These are phyloP conservation scores for Synanthedon tipuliformis DNA, from an alignment of 2,888 invertebrate genomes.

Conservation along the genomic window DNA sequence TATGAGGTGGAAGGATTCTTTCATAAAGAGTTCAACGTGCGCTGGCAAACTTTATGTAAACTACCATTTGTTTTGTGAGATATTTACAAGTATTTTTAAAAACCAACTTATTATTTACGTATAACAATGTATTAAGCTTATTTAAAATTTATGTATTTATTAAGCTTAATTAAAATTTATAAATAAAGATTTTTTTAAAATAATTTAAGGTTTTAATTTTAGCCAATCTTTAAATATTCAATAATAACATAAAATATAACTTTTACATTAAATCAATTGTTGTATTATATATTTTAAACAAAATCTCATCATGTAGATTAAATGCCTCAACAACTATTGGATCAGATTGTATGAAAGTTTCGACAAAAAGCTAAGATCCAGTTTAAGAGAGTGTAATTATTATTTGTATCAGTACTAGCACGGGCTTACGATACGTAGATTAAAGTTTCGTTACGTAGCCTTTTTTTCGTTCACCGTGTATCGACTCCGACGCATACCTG, in stretches of 20 bases:
- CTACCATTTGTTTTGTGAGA: too few relatives aligned
- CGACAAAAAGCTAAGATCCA: conserved; percentile 19
- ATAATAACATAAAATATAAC: too few relatives aligned
- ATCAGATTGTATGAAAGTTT: conserved; percentile 14
- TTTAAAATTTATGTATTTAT: too few relatives aligned
- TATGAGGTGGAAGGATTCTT: conserved; percentile 12
- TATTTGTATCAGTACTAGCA: conserved; percentile 25
- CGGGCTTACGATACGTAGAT: conserved; percentile 42
- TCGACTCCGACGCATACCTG: conserved; percentile 48
- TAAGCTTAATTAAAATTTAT: too few relatives aligned
- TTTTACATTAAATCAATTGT: too few relatives aligned
- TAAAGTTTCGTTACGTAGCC: conserved; percentile 56
- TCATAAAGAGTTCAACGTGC: conserved; percentile 59
- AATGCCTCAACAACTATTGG: conserved; percentile 9
- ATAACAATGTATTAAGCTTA: too few relatives aligned
- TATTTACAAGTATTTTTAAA: too few relatives aligned
- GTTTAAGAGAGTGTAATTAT: conserved; percentile 21
- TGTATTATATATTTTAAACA: too few relatives aligned
- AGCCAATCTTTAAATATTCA: too few relatives aligned
- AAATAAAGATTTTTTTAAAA: too few relatives aligned
- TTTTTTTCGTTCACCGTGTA: conserved; percentile 24
- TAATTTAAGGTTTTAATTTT: too few relatives aligned
- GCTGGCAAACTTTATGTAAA: conserved; percentile 15
- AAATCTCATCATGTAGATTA: conserved; percentile 7
- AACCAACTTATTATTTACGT: too few relatives aligned